These are phyloP conservation scores for Macroramphosus scolopax DNA, from an alignment of 2,797 vertebrate genomes.

Conservation along the genomic window DNA sequence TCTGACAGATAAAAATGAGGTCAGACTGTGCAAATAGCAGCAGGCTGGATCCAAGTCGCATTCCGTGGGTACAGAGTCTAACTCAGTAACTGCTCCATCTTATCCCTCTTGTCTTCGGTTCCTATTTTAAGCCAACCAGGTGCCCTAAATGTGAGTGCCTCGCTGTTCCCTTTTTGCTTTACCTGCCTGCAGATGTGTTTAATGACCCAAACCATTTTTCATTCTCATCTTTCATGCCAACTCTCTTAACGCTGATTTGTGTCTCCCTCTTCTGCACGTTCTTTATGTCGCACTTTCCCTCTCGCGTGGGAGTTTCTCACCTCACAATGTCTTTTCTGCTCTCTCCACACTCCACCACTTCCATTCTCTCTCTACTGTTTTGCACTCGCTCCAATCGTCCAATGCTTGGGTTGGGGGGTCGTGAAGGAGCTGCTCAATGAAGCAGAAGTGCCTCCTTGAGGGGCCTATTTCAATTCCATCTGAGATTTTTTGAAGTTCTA, in stretches of 20 bases:
- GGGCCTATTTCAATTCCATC: conserved; percentile 18
- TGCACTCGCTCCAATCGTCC: conserved; percentile 12
- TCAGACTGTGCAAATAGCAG: conserved; percentile 13
- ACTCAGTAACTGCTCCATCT: conserved; percentile 5
- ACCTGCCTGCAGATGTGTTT: conserved; percentile 10
- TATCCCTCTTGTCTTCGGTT: conserved; percentile 14
- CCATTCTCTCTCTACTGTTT: conserved; percentile 6
- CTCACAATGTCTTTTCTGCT: conserved; percentile 6
- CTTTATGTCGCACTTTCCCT: conserved; percentile 23
- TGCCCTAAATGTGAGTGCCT: conserved; percentile 3
- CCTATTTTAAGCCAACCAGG: conserved; percentile 29
- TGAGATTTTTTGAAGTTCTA: conserved; percentile 12
- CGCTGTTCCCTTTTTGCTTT: not conserved
- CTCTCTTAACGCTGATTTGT: conserved; percentile 15
- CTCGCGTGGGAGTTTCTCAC: conserved; percentile 33
- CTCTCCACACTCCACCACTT: not conserved
- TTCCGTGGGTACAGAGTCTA: too few relatives aligned
- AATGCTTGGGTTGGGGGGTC: conserved; percentile 1
- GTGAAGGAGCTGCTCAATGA: conserved; percentile 29
- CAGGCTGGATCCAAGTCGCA: too few relatives aligned
- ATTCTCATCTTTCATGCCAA: conserved; percentile 10
- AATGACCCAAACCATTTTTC: conserved; percentile 10
- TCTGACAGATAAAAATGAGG: conserved; percentile 21
- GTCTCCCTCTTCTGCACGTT: conserved; percentile 7
- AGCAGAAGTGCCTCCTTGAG: conserved; percentile 27